Evolutionary conservation across 2,888 invertebrate species (phyloP), one percentile per base, ranked within the genome.

Genomic region (Hirtodrosophila histrioides): DNA sequence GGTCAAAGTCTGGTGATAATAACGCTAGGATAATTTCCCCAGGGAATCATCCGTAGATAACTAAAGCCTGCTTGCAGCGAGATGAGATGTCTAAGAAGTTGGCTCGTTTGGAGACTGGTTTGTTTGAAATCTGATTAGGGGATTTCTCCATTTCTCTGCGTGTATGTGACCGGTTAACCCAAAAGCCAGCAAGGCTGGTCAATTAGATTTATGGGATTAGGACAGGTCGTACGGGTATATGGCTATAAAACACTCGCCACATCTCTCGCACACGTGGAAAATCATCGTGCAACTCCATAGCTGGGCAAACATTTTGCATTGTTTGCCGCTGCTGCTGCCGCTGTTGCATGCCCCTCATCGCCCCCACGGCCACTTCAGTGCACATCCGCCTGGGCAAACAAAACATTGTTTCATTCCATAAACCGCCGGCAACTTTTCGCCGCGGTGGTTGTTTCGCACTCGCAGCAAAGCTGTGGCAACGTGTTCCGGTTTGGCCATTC

Each of bases 201-300:
- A 82, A 82, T 72, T 85, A 79, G 83, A 82, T 82, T 82, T 82
- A 85, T 75, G 80, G 77, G 66, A 78, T 85, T 79, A 70, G 72
- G 62, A 55, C 75, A 69, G 81, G 66, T 80, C 72, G 65, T 49
- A 45, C 27, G 27, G 27, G 27, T 27, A 6, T 3, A 10, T 62
- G 55, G 58, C 63, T 55, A 77, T 74, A 82, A 77, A 82, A 65
- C 75, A 78, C 60, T 66, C 69, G 64, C 46, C 31, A 31, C 27
- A 50, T 27, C 27, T 27, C 27, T 6, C 29, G 40, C 51, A 50
- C 69, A 62, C 70, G 69, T 74, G 69, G 37, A 62, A 74, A 69
- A 65, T 61, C 61, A 65, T 51, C 50, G 40, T 27, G 27, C 27
- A 5, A 31, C 31, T 45, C 8, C 43, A 43, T 45, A 54, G 31